These are phyloP conservation scores for Oreochromis tanganicae DNA, from an alignment of 2,113 vertebrate genomes.

Conservation along the genomic window DNA sequence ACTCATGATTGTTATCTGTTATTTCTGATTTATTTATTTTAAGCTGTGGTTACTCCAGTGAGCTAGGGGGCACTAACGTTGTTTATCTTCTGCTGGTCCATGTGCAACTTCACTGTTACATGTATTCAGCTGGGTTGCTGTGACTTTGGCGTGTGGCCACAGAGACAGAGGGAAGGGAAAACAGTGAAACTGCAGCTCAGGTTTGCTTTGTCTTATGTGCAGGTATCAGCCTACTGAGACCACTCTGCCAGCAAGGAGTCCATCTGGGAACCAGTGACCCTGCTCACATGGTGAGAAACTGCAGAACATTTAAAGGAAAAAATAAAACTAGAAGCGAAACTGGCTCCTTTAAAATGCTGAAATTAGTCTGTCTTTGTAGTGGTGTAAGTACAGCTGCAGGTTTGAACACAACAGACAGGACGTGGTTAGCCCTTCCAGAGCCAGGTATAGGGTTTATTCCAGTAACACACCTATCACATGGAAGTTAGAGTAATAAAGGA, in stretches of 20 bases:
- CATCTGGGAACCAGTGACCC: slow-evolving; percentile 67
- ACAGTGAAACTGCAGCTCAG: neutral
- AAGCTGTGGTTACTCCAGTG: neutral
- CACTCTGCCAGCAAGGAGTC: slow-evolving; percentile 67
- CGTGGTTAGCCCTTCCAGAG: neutral
- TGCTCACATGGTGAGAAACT: slow-evolving; percentile 57
- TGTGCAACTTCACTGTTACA: neutral
- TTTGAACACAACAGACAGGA: slow-evolving; percentile 5
- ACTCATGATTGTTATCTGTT: neutral
- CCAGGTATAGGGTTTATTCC: slow-evolving; percentile 7
- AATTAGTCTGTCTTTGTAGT: slow-evolving; percentile 2
- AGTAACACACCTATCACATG: neutral
- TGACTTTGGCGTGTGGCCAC: neutral
- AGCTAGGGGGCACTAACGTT: neutral
- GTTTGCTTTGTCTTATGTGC: neutral
- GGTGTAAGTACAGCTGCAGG: slow-evolving; percentile 49
- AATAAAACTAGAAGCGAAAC: neutral
- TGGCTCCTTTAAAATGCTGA: neutral
- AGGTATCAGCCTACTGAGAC: slow-evolving; percentile 65
- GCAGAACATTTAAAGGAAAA: neutral
- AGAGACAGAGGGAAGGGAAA: neutral
- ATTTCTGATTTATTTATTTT: neutral
- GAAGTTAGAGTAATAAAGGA: neutral
- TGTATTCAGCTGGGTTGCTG: neutral
- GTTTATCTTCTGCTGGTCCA: neutral